Conservation (phyloP, 2,797 vertebrate species). For the Silurus lanzhouensis region DNA sequence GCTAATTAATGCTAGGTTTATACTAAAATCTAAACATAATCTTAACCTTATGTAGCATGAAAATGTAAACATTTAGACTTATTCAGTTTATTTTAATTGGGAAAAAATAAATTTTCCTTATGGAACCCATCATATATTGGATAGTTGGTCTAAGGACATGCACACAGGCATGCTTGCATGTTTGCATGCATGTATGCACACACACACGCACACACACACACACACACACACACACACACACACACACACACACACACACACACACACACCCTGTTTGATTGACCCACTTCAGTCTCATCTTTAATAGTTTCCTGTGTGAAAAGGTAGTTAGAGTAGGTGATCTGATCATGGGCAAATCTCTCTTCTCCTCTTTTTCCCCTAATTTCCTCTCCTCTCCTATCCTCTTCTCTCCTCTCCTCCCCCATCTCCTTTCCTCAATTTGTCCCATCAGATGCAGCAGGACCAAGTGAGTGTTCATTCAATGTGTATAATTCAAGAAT, state of each 20-base stretch:
- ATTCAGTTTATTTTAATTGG: not conserved
- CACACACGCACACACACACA: not conserved
- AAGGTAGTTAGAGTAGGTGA: conserved; percentile 39
- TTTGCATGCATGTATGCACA: not conserved
- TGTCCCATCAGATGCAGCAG: not conserved
- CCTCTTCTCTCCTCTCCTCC: not conserved
- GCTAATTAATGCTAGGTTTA: not conserved
- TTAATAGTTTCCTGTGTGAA: conserved; percentile 40
- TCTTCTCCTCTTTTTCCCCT: conserved; percentile 7
- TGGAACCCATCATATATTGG: not conserved
- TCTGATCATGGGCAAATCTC: conserved; percentile 41
- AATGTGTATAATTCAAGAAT: conserved; percentile 1
- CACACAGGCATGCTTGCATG: not conserved
- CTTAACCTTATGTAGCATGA: not conserved
- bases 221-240: conserved; percentile 36
- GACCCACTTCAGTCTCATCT: conserved; percentile 54
- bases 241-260: conserved; percentile 30
- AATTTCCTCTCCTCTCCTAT: not conserved
- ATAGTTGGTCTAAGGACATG: not conserved
- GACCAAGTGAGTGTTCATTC: conserved; percentile 1
- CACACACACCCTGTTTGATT: conserved; percentile 46
- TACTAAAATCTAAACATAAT: not conserved
- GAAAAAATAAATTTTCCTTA: not conserved
- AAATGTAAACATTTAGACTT: not conserved
- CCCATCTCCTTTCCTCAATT: not conserved